Conservation (phyloP, 2,113 vertebrate species). For the Alligator sinensis region DNA sequence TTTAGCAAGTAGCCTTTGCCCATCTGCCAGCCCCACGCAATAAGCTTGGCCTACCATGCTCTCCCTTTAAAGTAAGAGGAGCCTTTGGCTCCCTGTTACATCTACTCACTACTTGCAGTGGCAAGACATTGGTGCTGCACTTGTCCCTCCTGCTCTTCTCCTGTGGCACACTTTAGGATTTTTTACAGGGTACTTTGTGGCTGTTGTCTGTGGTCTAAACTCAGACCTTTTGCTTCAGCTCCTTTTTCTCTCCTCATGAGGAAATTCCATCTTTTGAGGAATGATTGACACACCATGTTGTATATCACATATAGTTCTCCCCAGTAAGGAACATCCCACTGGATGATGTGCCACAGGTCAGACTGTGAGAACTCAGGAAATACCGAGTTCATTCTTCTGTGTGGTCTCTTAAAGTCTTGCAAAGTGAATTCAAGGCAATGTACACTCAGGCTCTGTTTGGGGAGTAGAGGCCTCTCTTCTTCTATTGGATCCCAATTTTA, state of each 20-base stretch:
- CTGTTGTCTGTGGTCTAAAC: not conserved
- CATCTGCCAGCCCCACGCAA: too few species aligned
- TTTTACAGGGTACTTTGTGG: too few species aligned
- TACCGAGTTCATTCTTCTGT: not conserved
- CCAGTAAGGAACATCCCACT: not conserved
- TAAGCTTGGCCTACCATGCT: too few species aligned
- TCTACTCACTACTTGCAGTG: too few species aligned
- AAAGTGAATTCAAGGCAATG: accelerated
- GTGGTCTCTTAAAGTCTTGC: not conserved
- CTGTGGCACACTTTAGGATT: too few species aligned
- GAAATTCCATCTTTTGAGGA: not conserved
- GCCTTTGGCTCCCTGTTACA: too few species aligned
- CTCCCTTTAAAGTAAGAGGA: too few species aligned
- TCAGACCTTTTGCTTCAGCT: not conserved
- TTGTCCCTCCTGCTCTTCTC: too few species aligned
- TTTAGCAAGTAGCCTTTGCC: too few species aligned
- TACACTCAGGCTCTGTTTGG: accelerated
- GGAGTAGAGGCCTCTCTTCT: not conserved
- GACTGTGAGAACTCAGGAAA: not conserved
- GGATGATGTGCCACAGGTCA: not conserved
- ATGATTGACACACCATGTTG: accelerated
- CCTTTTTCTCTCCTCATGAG: not conserved
- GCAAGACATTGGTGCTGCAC: too few species aligned
- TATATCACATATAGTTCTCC: not conserved
- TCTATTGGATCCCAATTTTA: accelerated